Evolutionary conservation across 2,113 vertebrate genomes (phyloP), one percentile per base, ranked within the genome.

Genomic region (Hemichromis elongatus): DNA sequence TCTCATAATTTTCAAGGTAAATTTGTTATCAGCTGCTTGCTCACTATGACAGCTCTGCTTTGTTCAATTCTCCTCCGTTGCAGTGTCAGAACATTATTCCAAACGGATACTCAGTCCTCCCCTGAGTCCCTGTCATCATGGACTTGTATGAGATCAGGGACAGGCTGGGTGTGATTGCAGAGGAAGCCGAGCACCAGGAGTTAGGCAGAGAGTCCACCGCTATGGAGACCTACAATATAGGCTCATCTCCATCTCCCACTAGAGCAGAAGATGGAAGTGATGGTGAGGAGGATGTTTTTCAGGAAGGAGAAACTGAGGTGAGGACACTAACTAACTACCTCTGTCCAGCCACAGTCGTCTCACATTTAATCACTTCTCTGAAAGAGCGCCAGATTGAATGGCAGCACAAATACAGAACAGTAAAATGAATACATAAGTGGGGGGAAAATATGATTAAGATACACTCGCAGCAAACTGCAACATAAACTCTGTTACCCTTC

Each of bases 91-190:
- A 21, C 24, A 28, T 24, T 61, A 42, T 30, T 54, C 3, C 18
- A 1, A 61, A 66, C 9, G 14, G 24, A 42, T 21, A 21, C 1
- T 77, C 21, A 77, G 8, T 55, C 26, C 70, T 79, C 26, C 5
- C 70, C 59, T 59, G 79, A 90, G 89, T 21, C 21, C 9, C 4
- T 77, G 19, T 37, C 37, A 73, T 95, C 30, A 95, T 96, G 96
- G 97, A 98, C 81, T 95, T 96, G 82, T 96, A 95, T 73, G 97
- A 97, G 83, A 94, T 96, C 63, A 93, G 94, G 95, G 95, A 47
- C n/a, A 91, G 93, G 24, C 91, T 97, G 83, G 95, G 93, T 59
- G 93, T 95, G 88, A 97, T 98, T 56, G 86, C 94, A 0, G 96
- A 97, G 90, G 97, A 96, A 84, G 28, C 90, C 5, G 92, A 94